Evolutionary conservation across 2,113 vertebrate genomes (phyloP).

Genomic region (Periophthalmus modestus): DNA sequence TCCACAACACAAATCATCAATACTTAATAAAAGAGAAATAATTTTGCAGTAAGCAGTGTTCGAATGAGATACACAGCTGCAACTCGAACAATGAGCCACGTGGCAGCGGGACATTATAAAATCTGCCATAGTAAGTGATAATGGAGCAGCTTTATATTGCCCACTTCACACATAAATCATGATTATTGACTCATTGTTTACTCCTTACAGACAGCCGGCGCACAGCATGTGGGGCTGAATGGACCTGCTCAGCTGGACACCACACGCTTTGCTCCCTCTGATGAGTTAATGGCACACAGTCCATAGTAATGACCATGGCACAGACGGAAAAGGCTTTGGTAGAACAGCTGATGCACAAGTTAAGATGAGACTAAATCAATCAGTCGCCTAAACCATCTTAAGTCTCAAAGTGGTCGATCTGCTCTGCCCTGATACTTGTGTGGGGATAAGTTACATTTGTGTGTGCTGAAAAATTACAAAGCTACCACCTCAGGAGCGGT

Average conservation of each 20-base stretch:
- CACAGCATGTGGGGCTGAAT: slow-evolving; percentile 7
- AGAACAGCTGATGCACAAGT: slow-evolving; percentile 51
- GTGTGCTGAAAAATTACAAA: slow-evolving; percentile 43
- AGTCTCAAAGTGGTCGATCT: slow-evolving; percentile 2
- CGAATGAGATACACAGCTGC: not conserved
- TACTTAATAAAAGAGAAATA: not conserved
- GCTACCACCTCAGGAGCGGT: slow-evolving; percentile 38
- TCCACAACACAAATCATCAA: not conserved
- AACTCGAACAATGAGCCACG: not conserved
- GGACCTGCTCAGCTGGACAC: slow-evolving; percentile 29
- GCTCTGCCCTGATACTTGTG: slow-evolving; percentile 15
- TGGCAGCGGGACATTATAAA: not conserved
- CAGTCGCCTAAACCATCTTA: slow-evolving; percentile 3
- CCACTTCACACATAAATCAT: not conserved
- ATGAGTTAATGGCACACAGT: slow-evolving; percentile 29
- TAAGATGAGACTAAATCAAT: slow-evolving; percentile 59
- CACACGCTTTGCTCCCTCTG: slow-evolving; percentile 10
- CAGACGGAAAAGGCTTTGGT: slow-evolving; percentile 32
- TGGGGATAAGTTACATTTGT: slow-evolving; percentile 28
- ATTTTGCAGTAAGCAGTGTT: not conserved
- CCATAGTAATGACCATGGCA: slow-evolving; percentile 15
- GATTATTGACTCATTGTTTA: slow-evolving; percentile 2
- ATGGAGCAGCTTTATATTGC: not conserved
- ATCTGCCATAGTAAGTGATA: not conserved
- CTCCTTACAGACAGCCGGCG: slow-evolving; percentile 17